A percentile compares a stretch with the other conserved stretches of the same genome.
Conservation (phyloP, 2,797 vertebrate genomes). For the Pangasius mekongensis region DNA sequence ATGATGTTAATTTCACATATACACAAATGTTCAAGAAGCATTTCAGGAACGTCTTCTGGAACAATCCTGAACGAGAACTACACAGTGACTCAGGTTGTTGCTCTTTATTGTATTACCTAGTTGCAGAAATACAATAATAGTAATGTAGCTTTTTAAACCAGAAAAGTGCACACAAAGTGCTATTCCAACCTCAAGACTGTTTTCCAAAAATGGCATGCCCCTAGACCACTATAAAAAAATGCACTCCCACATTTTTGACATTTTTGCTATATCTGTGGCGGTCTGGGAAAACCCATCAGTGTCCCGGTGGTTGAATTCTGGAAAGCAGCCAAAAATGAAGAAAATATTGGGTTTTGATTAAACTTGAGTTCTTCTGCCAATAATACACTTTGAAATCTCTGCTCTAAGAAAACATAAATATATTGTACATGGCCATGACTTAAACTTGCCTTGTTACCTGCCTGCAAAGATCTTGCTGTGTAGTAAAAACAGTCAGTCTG, state of each 20-base stretch:
- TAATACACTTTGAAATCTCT: not conserved
- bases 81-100: not conserved
- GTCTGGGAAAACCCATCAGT: not conserved
- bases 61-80: not conserved
- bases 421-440: not conserved
- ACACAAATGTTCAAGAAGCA: not conserved
- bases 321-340: not conserved
- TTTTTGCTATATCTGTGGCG: not conserved
- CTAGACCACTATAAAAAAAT: not conserved
- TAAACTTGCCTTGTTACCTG: not conserved
- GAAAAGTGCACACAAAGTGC: not conserved
- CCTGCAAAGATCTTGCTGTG: not conserved
- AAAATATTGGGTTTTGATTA: not conserved
- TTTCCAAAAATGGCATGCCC: not conserved
- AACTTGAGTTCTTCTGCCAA: not conserved
- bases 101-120: not conserved
- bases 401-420: not conserved
- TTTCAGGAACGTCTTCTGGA: not conserved
- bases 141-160: not conserved
- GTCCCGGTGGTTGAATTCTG: not conserved
- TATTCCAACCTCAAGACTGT: not conserved
- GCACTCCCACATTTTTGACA: not conserved
- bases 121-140: not conserved
- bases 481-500: not conserved
- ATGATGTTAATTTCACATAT: not conserved